Base-by-base conservation (phyloP, 1,140 invertebrate species). In the Caerostris extrusa region DNA sequence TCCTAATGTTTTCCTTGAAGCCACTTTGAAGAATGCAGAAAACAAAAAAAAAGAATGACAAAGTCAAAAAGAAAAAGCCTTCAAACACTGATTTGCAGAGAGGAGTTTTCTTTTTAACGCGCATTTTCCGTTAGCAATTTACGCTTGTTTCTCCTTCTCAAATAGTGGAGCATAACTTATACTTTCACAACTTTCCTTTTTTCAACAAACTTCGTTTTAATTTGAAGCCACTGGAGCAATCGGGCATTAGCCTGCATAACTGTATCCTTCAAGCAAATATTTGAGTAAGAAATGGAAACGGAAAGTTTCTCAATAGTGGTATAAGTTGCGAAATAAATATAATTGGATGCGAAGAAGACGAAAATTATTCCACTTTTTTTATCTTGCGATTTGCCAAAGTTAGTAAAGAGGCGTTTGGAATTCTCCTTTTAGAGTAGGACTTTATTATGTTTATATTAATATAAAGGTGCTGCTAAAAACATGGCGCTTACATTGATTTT, bases 171-270 rank as follows among this genome's bases (percentile, higher is more conserved):
- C 53, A 88, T 61, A 55, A 69, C 61, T n/a, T 67, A 67, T 17
- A 64, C 56, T 34, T 19, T 60, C 14, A 14, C 4, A 64, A 88
- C 17, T 14, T 50, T 14, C 7, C 2, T 34, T 34, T 67, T 88
- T 88, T 64, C 61, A 7, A 55, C 86, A 88, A 88, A 67, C 61
- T 88, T 88, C 60, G 34, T 67, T 88, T 88, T 88, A 88, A 88
- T 88, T 88, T 67, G 58, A 88, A 88, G 53, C 86, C 50, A 67
- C 60, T 64, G 7, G 58, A 67, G 86, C 86, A n/a, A 67, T 53
- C 12, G 12, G 34, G 60, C 12, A 88, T 88, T 88, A 64, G 10
- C 12, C 12, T 67, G 34, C 61, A 55, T 88, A 67, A 64, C 61
- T 34, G n/a, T n/a, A n/a, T 19, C 19, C 8, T 7, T 14, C 14